Evolutionary conservation across 2,888 invertebrate genomes (phyloP).

Genomic region (Microctonus brassicae): DNA sequence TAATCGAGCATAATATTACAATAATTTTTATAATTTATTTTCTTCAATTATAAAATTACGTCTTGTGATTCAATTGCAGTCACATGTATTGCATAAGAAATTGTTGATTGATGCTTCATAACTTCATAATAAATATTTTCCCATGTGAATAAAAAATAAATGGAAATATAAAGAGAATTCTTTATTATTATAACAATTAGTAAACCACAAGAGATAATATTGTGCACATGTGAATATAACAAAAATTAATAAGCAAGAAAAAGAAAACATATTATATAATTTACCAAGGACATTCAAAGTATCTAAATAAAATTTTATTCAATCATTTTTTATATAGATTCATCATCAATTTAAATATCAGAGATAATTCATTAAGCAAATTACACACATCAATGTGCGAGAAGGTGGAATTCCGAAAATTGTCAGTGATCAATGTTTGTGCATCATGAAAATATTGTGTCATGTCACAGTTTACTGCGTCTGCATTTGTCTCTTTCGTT

Average conservation of each 20-base stretch:
- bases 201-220: not conserved
- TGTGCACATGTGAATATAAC: slow-evolving; percentile 1
- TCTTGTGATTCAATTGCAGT: not conserved
- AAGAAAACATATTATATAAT: not conserved
- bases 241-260: not conserved
- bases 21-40: not conserved
- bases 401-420: not conserved
- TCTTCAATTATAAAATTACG: not conserved
- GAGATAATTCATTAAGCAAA: not conserved
- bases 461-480: slow-evolving; percentile 39
- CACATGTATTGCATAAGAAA: not conserved
- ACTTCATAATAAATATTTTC: not conserved
- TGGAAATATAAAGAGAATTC: not conserved
- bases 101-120: not conserved
- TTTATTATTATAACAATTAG: slow-evolving; percentile 6
- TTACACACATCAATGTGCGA: not conserved
- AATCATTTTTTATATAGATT: slow-evolving; percentile 3
- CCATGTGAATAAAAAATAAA: not conserved
- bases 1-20: not conserved
- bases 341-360: slow-evolving; percentile 17
- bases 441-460: slow-evolving; percentile 22
- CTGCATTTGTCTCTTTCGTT: slow-evolving; percentile 12
- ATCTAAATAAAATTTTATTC: slow-evolving; percentile 18
- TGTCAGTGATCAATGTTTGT: slow-evolving; percentile 7
- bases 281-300: not conserved